These are phyloP conservation scores for Tipula helvola DNA, from an alignment of 2,888 invertebrate species.

Conservation along the genomic window DNA sequence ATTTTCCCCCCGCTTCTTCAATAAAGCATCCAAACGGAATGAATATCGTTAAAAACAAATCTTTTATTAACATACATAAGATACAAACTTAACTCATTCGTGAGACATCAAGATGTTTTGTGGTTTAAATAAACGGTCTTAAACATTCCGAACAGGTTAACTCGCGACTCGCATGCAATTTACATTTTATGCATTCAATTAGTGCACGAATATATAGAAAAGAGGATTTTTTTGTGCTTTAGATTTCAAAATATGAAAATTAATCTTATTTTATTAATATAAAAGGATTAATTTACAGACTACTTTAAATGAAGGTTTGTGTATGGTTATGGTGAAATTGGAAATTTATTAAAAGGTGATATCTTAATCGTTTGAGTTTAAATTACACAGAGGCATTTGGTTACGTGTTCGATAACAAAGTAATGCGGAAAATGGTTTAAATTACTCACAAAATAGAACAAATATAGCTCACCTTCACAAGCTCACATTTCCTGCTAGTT, in stretches of 20 bases:
- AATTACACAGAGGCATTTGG: neutral
- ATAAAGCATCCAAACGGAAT: neutral
- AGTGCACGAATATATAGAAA: neutral
- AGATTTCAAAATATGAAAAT: neutral
- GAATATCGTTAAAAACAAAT: neutral
- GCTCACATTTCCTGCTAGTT: neutral
- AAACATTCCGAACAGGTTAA: neutral
- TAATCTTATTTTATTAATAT: neutral
- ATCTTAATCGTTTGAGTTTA: neutral
- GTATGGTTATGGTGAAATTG: neutral
- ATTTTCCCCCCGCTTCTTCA: neutral
- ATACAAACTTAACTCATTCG: neutral
- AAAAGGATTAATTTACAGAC: neutral
- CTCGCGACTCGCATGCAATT: neutral
- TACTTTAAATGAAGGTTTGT: neutral
- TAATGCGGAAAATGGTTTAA: neutral
- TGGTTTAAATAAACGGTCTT: neutral
- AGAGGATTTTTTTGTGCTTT: neutral
- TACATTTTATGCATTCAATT: neutral
- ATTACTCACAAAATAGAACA: neutral
- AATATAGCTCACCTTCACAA: neutral
- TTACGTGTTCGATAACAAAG: neutral
- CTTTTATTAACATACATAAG: neutral
- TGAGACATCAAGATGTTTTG: neutral
- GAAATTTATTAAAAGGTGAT: neutral